These are phyloP conservation scores for Leuciscus idus DNA, from an alignment of 2,113 vertebrate species.

Conservation along the genomic window DNA sequence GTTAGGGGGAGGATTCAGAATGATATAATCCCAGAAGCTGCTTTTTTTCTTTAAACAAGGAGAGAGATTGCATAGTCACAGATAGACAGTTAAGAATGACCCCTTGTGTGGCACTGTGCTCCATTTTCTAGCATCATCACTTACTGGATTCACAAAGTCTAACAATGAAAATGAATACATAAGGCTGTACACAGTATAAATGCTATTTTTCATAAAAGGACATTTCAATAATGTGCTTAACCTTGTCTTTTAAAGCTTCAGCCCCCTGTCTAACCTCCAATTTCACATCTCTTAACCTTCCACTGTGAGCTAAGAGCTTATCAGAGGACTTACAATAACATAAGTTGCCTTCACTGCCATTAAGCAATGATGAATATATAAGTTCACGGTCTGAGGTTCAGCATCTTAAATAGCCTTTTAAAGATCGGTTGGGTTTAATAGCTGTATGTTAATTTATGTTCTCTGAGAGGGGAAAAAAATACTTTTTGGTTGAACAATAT, in stretches of 20 bases:
- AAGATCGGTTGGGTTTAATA: constrained; percentile 14
- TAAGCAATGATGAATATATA: constrained; percentile 18
- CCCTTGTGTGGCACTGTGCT: not conserved
- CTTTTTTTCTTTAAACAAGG: not conserved
- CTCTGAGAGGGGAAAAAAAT: too few species aligned
- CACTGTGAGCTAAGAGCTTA: not conserved
- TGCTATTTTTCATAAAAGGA: constrained; percentile 5
- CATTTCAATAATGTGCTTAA: constrained; percentile 31
- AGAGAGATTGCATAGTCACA: not conserved
- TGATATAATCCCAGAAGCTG: not conserved
- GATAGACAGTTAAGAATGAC: not conserved
- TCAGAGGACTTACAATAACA: not conserved
- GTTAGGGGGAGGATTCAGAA: not conserved
- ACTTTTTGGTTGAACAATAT: not conserved
- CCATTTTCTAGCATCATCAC: not conserved
- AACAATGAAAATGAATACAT: not conserved
- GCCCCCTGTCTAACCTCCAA: constrained; percentile 39
- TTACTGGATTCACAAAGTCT: not conserved
- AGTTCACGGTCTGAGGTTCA: constrained; percentile 9
- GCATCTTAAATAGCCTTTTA: constrained; percentile 11
- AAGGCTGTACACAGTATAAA: not conserved
- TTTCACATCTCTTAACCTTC: constrained; percentile 40
- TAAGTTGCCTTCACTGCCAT: constrained; percentile 17
- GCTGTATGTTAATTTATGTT: constrained; percentile 24
- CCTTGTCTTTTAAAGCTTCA: constrained; percentile 22